A percentile compares a stretch with the other conserved stretches of the same genome.
Conservation (phyloP, 2,888 invertebrate species). For the Dascillus cervinus region DNA sequence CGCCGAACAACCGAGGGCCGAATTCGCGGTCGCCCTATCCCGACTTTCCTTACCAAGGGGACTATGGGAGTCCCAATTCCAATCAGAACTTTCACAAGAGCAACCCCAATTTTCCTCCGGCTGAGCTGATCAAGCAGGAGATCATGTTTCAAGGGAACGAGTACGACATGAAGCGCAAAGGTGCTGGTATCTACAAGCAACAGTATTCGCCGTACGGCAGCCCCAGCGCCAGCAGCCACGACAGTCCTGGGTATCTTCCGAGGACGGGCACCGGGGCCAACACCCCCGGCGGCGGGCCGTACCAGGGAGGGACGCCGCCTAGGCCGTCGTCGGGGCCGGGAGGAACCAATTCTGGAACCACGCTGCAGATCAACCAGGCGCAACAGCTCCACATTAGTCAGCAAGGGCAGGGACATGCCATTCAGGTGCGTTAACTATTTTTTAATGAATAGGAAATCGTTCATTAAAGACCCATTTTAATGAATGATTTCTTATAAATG, state of each 20-base stretch:
- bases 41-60: slow-evolving; percentile 52
- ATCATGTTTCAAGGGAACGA: slow-evolving; percentile 41
- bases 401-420: slow-evolving; percentile 61
- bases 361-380: slow-evolving; percentile 78
- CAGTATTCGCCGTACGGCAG: slow-evolving; percentile 63
- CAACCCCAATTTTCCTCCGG: slow-evolving; percentile 39
- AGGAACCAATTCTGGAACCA: slow-evolving; percentile 40
- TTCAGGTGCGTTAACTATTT: too few relatives aligned
- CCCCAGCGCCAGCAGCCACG: slow-evolving; percentile 53
- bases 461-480: too few relatives aligned
- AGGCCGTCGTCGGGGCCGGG: slow-evolving; percentile 48
- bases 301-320: slow-evolving; percentile 41
- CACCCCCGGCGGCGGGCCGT: slow-evolving; percentile 22
- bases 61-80: slow-evolving; percentile 46
- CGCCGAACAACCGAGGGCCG: slow-evolving; percentile 39
- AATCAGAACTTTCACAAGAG: slow-evolving; percentile 39
- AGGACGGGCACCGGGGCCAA: slow-evolving; percentile 20
- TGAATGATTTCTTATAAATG: too few relatives aligned
- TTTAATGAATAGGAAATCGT: too few relatives aligned
- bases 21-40: slow-evolving; percentile 51
- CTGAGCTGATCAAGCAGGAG: slow-evolving; percentile 51
- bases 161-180: slow-evolving; percentile 44
- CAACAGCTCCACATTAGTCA: slow-evolving; percentile 83
- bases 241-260: slow-evolving; percentile 46
- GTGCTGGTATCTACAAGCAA: slow-evolving; percentile 44